Evolutionary conservation across 2,113 vertebrate species (phyloP).

Genomic region (Aegithalos caudatus): DNA sequence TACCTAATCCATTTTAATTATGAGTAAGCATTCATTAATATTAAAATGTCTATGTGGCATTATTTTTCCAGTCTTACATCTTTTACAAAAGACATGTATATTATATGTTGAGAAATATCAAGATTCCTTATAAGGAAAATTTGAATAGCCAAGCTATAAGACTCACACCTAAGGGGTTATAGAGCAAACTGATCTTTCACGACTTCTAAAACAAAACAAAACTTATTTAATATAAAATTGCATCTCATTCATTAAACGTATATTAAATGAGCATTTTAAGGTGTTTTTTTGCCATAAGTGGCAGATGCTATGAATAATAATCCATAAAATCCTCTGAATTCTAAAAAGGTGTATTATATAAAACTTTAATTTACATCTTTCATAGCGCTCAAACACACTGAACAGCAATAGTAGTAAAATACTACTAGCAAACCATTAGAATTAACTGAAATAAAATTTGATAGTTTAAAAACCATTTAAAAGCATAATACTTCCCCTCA

Average conservation of each 20-base stretch:
- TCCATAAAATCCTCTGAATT: constrained; percentile 68
- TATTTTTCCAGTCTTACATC: neutral
- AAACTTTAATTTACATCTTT: constrained; percentile 71
- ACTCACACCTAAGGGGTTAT: neutral
- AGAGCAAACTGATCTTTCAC: neutral
- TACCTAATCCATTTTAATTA: neutral
- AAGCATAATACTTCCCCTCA: neutral
- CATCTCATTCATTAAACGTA: constrained; percentile 65
- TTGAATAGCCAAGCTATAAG: constrained; percentile 48
- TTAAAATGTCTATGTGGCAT: neutral
- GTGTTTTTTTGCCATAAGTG: constrained; percentile 63
- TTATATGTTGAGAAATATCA: neutral
- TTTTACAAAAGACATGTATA: neutral
- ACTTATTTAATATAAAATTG: constrained; percentile 63
- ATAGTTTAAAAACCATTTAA: constrained; percentile 21
- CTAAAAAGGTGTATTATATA: constrained; percentile 63
- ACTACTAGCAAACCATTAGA: constrained; percentile 53
- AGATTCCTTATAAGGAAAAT: neutral
- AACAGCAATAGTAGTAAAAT: constrained; percentile 55
- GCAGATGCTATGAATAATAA: constrained; percentile 78
- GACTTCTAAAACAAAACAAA: constrained; percentile 35
- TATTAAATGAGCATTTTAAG: constrained; percentile 69
- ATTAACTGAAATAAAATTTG: constrained; percentile 40
- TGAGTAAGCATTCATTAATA: neutral
- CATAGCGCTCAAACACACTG: constrained; percentile 38